A percentile compares a stretch with the other conserved stretches of the same genome.
phyloP scores from a whole-genome alignment of 2,113 vertebrate genomes.

The Ciconia maguari region DNA sequence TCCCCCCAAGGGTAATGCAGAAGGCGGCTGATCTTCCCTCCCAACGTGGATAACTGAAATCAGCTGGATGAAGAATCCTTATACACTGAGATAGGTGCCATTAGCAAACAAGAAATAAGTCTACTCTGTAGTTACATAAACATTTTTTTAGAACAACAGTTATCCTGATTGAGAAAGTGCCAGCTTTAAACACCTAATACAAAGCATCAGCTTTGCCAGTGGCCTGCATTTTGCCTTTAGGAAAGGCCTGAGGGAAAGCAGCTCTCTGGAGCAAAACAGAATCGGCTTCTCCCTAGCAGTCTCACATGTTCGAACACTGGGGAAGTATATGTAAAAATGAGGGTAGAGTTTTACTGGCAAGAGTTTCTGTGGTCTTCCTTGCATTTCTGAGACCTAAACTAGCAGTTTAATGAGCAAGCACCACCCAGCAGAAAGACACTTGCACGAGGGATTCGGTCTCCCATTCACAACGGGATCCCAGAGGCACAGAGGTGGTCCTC shows the following conservation, averaged over 20 bases:
- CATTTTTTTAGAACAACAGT: background rate
- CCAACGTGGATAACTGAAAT: background rate
- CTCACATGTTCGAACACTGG: background rate
- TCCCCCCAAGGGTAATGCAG: background rate
- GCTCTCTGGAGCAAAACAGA: background rate
- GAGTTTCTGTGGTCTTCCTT: background rate
- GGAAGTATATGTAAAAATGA: background rate
- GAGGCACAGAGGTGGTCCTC: background rate
- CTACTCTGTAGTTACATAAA: background rate
- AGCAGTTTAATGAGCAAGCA: background rate
- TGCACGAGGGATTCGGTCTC: fast-evolving
- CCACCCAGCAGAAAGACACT: background rate
- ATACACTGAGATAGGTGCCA: background rate
- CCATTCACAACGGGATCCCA: fast-evolving
- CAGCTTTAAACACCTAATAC: background rate
- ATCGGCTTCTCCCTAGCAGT: background rate
- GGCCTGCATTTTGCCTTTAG: background rate
- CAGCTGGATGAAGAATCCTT: background rate
- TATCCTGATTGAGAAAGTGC: background rate
- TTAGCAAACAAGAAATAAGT: background rate
- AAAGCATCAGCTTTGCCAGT: background rate
- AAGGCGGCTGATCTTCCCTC: background rate
- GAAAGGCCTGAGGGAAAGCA: background rate
- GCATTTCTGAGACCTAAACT: background rate
- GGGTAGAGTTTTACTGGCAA: background rate